These are phyloP conservation scores for Axea sp. DNA, from an alignment of 2,888 invertebrate species.

Conservation along the genomic window DNA sequence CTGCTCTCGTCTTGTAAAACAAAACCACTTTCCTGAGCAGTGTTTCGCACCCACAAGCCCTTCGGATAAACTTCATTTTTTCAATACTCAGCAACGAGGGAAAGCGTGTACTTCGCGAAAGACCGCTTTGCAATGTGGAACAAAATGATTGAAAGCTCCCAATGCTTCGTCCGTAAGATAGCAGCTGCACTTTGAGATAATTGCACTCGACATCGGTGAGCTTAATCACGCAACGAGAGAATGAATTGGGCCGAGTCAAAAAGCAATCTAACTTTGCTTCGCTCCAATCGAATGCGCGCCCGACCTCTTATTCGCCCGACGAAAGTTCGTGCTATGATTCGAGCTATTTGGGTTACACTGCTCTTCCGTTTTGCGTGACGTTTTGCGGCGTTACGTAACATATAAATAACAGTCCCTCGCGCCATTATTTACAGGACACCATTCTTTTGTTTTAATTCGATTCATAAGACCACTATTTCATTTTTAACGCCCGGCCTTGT, in stretches of 20 bases:
- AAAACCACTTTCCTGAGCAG: constrained; percentile 3
- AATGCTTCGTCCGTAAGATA: constrained; percentile 58
- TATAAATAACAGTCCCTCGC: constrained; percentile 51
- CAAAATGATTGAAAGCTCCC: constrained; percentile 63
- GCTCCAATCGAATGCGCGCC: constrained; percentile 63
- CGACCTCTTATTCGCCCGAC: constrained; percentile 58
- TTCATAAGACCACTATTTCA: background rate
- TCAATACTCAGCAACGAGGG: constrained; percentile 19
- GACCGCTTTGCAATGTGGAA: constrained; percentile 52
- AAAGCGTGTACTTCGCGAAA: constrained; percentile 38
- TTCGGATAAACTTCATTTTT: constrained; percentile 19
- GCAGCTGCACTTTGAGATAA: constrained; percentile 63
- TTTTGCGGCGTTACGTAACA: constrained; percentile 56
- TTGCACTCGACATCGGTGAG: constrained; percentile 62
- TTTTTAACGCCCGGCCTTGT: background rate
- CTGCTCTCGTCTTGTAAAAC: background rate
- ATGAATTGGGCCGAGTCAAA: constrained; percentile 64
- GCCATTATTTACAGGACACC: constrained; percentile 48
- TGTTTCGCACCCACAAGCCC: background rate
- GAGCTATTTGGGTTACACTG: constrained; percentile 62
- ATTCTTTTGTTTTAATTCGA: constrained; percentile 22
- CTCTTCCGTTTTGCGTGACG: constrained; percentile 63
- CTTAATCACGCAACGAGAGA: constrained; percentile 65
- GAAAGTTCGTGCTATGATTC: constrained; percentile 64
- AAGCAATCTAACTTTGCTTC: constrained; percentile 66